Base-by-base conservation (phyloP, 2,888 invertebrate genomes). In the Mesorhabditis spiculigera region DNA sequence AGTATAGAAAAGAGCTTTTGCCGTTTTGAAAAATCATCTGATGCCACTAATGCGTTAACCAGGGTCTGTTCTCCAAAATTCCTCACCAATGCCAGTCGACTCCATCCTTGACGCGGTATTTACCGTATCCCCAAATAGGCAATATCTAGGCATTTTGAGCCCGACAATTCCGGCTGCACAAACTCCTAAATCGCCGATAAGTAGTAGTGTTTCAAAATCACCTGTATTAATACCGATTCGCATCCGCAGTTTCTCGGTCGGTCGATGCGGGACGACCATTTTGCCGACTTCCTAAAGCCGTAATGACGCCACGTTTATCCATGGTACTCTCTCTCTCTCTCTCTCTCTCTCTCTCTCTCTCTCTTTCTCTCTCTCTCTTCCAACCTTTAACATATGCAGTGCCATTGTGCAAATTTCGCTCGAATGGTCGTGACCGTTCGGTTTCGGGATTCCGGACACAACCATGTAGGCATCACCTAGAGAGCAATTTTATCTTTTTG, bases 141-240 rank as follows among this genome's bases (percentile, higher is more conserved):
- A 87, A 71, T 86, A 87, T 67, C 87, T 76, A 0, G 85, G 88
- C 87, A 88, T 87, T 74, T 87, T 87, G 13, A 86, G 81, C 0
- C 88, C 88, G 4, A 88, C 87, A 4, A 88, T 87, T 6, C 88
- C 88, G 3, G 88, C 87, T 41, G 86, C 87, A 64, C 87, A 87
- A 1, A 87, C 84, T 70, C 87, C 87, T 87, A 74, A 62, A 82
- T 71, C 44, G 45, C 28, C 63, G 10, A 10, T 28, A 8, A 4
- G 63, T 16, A 69, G 28, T 3, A n/a, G 28, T 3, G 28, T 3
- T 28, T 28, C 4, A 58, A 28, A 62, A 76, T 41, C 13, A 87
- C 88, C 88, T 65, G 93, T 92, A 88, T 97, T 96, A 80, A 97
- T 90, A 67, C 96, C 96, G 81, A 97, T 96, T 75, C 96, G 89